Conservation (phyloP, 2,888 invertebrate genomes). For the Parthenolecanium corni region DNA sequence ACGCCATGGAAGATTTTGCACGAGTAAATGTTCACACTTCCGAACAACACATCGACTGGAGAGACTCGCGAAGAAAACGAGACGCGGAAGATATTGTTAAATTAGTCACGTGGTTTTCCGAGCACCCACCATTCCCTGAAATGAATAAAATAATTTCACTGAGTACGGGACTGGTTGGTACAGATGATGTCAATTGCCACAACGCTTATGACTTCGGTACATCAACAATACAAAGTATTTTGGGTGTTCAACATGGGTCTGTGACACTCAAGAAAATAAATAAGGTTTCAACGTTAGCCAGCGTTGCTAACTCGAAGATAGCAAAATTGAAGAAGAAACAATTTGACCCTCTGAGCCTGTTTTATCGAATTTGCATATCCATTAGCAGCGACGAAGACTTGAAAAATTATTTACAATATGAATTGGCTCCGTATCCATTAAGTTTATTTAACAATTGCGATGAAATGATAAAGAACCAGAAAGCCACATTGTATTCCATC, state of each 20-base stretch:
- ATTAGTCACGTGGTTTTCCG: neutral
- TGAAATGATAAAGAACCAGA: slow-evolving; percentile 12
- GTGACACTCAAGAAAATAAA: neutral
- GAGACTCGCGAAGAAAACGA: slow-evolving; percentile 32
- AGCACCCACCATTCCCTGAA: slow-evolving; percentile 8
- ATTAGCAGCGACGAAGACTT: slow-evolving; percentile 32
- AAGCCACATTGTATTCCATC: slow-evolving; percentile 2
- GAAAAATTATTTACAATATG: slow-evolving; percentile 26
- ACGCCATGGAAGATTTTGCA: neutral
- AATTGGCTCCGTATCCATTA: slow-evolving; percentile 32
- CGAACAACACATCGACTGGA: slow-evolving; percentile 36
- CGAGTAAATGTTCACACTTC: slow-evolving; percentile 32
- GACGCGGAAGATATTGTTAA: slow-evolving; percentile 2
- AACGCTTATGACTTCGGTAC: neutral
- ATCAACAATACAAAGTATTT: neutral
- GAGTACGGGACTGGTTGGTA: neutral
- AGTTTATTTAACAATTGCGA: slow-evolving; percentile 24
- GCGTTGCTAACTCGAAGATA: neutral
- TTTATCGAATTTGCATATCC: slow-evolving; percentile 33
- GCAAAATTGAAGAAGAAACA: neutral
- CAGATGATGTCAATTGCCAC: neutral
- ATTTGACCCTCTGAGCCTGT: slow-evolving; percentile 33
- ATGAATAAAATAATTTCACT: neutral
- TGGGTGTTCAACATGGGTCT: neutral
- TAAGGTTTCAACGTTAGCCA: neutral